Conservation (phyloP, 2,113 vertebrate genomes). For the Ahaetulla prasina region DNA sequence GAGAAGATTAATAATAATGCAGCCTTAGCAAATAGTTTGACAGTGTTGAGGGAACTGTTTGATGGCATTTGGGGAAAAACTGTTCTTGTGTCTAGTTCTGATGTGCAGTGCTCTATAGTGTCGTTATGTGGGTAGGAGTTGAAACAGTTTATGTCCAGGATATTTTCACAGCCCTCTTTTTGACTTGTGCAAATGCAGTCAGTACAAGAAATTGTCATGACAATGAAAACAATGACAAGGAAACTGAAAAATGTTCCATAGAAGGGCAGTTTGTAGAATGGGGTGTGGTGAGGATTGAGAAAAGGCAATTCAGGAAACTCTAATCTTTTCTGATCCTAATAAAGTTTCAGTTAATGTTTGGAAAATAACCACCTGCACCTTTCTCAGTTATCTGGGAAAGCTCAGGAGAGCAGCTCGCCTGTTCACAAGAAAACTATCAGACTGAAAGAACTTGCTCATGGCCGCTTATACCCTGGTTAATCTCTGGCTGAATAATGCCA, state of each 20-base stretch:
- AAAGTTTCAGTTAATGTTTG: neutral
- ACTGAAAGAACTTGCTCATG: neutral
- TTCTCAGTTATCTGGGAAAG: neutral
- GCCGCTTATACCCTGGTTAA: neutral
- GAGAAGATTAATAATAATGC: too few relatives aligned
- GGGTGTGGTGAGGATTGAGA: neutral
- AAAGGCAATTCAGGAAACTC: neutral
- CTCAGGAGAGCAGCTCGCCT: neutral
- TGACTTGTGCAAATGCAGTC: too few relatives aligned
- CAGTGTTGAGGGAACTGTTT: too few relatives aligned
- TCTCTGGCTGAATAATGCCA: neutral
- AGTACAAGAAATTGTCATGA: neutral
- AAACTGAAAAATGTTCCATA: neutral
- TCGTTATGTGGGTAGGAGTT: too few relatives aligned
- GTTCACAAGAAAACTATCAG: neutral
- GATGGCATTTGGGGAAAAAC: too few relatives aligned
- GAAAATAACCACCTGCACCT: neutral
- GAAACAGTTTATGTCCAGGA: too few relatives aligned
- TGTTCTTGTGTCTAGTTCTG: too few relatives aligned
- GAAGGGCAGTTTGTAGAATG: neutral
- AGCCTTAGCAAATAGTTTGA: too few relatives aligned
- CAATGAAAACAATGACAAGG: neutral
- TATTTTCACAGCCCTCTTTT: too few relatives aligned
- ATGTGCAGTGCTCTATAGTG: too few relatives aligned
- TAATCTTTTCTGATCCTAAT: neutral